These are phyloP conservation scores for Pectinophora gossypiella DNA, from an alignment of 1,140 invertebrate species.

Conservation along the genomic window DNA sequence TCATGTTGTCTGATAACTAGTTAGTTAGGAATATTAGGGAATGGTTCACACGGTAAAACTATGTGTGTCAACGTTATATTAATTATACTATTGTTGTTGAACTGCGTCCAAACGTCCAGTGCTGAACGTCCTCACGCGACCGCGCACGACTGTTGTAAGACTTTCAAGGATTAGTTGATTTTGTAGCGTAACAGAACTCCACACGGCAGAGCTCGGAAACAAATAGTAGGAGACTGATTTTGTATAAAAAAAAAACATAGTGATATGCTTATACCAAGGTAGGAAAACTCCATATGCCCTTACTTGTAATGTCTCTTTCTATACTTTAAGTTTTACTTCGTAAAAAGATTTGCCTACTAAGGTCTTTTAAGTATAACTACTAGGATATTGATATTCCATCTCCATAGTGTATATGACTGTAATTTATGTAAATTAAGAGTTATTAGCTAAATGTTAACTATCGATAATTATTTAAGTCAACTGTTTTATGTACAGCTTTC, in stretches of 20 bases:
- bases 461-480: slow-evolving; percentile 38
- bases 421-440: slow-evolving; percentile 58
- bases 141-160: slow-evolving; percentile 33
- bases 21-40: slow-evolving; percentile 16
- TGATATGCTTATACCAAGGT: slow-evolving; percentile 55
- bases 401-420: slow-evolving; percentile 52
- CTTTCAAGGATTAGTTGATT: slow-evolving; percentile 32
- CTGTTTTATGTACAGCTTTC: slow-evolving; percentile 61
- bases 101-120: slow-evolving; percentile 49
- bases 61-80: slow-evolving; percentile 16
- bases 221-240: slow-evolving; percentile 74
- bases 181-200: slow-evolving; percentile 32
- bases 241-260: slow-evolving; percentile 63
- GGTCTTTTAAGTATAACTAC: slow-evolving; percentile 23
- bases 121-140: slow-evolving; percentile 43
- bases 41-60: slow-evolving; percentile 23
- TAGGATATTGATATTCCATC: slow-evolving; percentile 48
- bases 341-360: slow-evolving; percentile 28
- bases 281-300: slow-evolving; percentile 36
- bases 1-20: slow-evolving; percentile 15
- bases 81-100: slow-evolving; percentile 25
- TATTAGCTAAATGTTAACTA: slow-evolving; percentile 22
- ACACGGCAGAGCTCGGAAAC: slow-evolving; percentile 44
- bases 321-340: slow-evolving; percentile 29
- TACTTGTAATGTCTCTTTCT: slow-evolving; percentile 29